phyloP scores from a whole-genome alignment of 2,797 vertebrate species.

The Eupleurogrammus muticus region DNA sequence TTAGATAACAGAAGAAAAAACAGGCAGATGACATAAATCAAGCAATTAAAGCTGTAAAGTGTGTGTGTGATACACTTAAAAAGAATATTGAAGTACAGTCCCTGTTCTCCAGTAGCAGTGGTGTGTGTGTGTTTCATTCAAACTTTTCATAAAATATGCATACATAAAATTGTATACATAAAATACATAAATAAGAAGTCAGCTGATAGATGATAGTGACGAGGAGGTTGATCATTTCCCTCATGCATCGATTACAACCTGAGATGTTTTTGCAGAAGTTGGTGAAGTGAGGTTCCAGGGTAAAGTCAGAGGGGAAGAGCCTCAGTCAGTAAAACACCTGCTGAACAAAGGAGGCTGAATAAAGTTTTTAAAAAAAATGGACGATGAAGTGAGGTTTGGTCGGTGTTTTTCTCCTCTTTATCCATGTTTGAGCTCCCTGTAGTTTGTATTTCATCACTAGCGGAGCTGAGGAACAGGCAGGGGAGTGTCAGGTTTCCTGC shows the following conservation, averaged over 20 bases:
- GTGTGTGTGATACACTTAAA: no score
- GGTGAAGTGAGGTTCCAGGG: neutral
- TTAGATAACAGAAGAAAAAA: no score
- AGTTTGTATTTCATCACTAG: constrained; percentile 61
- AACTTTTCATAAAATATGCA: no score
- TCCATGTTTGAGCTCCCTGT: constrained; percentile 35
- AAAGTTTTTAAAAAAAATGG: neutral
- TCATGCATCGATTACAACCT: neutral
- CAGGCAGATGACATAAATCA: no score
- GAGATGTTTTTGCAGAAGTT: neutral
- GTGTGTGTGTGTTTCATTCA: no score
- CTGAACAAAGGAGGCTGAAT: neutral
- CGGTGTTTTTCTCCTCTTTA: constrained; percentile 3
- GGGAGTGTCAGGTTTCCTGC: constrained; percentile 65
- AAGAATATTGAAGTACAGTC: no score
- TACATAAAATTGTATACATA: no score
- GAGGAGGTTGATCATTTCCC: neutral
- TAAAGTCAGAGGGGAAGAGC: neutral
- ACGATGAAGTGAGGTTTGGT: neutral
- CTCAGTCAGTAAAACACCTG: constrained; percentile 7
- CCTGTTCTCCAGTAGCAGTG: no score
- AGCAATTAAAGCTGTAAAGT: no score
- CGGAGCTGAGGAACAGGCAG: constrained; percentile 56
- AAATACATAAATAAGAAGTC: neutral
- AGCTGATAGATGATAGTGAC: neutral